Base-by-base conservation (phyloP, 2,888 invertebrate genomes). In the Sarcophaga subvicina region DNA sequence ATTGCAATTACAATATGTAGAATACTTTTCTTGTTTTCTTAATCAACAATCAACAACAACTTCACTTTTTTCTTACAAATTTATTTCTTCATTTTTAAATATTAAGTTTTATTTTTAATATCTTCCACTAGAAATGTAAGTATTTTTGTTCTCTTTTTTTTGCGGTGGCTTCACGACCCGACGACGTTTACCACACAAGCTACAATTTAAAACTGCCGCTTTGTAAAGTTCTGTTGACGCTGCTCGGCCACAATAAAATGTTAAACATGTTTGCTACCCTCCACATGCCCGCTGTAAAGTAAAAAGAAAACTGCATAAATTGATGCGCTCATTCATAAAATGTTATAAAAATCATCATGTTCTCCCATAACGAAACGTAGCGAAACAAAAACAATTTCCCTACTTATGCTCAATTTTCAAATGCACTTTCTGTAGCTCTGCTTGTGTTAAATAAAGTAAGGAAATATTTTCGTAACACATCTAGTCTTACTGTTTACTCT, bases 111-210 rank as follows among this genome's bases (percentile, higher is more conserved):
- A 60, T 80, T 76, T 72, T 17, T 73, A 77, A 37, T 69, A 45
- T 71, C 72, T 72, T 80, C 25, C 49, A 17, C 25, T 45, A 66
- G 73, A 37, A 76, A 64, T 81, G 81, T 70, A 73, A 70, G 70
- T 71, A 62, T 27, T 81, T 73, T 67, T 59, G 27, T 27, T 66
- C 70, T 63, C 27, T 71, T 45, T n/a, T 79, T 54, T 66, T 76
- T 71, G 70, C 80, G 27, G 89, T 89, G 89, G 88, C 86, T 89
- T 89, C 88, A 90, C 90, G 89, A 90, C 89, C 91, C 90, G 89
- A 90, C 91, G 91, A 91, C 91, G 91, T 90, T 91, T 88, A 91
- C 91, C 91, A 92, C 92, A 91, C 91, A 91, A 91, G 90, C 92
- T 91, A 91, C 90, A 91, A 90, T 91, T 90, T 89, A 90, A 90